These are phyloP conservation scores for Brachyrhaphis roseni DNA, from an alignment of 2,797 vertebrate species.

Conservation along the genomic window DNA sequence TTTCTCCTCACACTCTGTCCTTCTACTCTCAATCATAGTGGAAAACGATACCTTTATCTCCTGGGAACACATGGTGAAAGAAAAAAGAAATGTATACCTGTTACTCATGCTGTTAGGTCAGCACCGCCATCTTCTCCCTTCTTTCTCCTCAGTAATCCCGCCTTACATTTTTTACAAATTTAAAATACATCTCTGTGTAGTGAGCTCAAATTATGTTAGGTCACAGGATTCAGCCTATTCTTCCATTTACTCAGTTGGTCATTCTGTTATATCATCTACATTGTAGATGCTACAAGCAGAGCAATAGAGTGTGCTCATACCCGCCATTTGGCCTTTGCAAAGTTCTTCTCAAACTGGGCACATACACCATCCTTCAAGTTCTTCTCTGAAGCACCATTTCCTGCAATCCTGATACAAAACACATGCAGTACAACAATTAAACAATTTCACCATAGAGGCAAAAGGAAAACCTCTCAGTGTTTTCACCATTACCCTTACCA, in stretches of 20 bases:
- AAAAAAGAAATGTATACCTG: slow-evolving; percentile 80
- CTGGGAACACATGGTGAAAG: slow-evolving; percentile 82
- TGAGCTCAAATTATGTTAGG: slow-evolving; percentile 33
- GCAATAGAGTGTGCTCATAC: slow-evolving; percentile 68
- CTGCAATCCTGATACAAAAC: slow-evolving; percentile 81
- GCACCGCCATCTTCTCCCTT: slow-evolving; percentile 49
- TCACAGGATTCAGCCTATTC: slow-evolving; percentile 6
- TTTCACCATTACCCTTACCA: slow-evolving; percentile 73
- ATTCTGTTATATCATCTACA: slow-evolving; percentile 25
- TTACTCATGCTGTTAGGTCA: slow-evolving; percentile 65
- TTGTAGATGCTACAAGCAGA: slow-evolving; percentile 18
- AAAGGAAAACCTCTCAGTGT: slow-evolving; percentile 3
- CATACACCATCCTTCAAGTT: slow-evolving; percentile 89
- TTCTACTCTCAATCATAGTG: slow-evolving; percentile 72
- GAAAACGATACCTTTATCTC: slow-evolving; percentile 86
- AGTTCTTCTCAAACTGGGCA: slow-evolving; percentile 91
- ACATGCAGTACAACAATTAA: slow-evolving; percentile 30
- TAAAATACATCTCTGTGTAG: slow-evolving; percentile 31
- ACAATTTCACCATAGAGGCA: neutral
- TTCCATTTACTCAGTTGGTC: slow-evolving; percentile 31
- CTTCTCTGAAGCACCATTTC: slow-evolving; percentile 87
- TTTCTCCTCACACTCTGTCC: slow-evolving; percentile 72
- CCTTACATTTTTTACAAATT: slow-evolving; percentile 35
- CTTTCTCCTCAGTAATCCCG: slow-evolving; percentile 43
- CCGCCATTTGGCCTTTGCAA: slow-evolving; percentile 91